These are phyloP conservation scores for Hiodon alosoides DNA, from an alignment of 2,113 vertebrate species.

Conservation along the genomic window DNA sequence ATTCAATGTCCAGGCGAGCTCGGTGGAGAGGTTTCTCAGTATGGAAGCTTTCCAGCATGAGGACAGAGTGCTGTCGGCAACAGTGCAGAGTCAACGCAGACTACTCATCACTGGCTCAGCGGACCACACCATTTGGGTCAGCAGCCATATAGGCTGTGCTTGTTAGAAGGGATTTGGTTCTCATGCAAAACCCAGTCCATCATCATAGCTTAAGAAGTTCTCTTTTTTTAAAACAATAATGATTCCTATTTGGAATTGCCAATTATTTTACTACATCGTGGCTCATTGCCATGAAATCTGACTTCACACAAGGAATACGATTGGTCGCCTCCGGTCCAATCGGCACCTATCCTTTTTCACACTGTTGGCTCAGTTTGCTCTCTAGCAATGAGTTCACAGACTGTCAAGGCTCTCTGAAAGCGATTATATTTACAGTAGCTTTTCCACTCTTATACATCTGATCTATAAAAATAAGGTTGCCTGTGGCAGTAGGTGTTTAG, in stretches of 20 bases:
- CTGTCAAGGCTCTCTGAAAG: no score
- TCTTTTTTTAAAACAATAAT: no score
- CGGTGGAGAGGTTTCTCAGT: constrained; percentile 49
- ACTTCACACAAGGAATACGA: background rate
- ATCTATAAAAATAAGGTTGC: no score
- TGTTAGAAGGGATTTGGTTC: background rate
- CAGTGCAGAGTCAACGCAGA: constrained; percentile 46
- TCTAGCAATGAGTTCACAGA: no score
- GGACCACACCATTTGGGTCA: constrained; percentile 67
- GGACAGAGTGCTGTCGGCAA: constrained; percentile 53
- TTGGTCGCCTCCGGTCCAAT: background rate
- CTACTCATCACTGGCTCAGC: constrained; percentile 59
- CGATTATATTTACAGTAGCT: no score
- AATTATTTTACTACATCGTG: no score
- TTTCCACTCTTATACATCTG: no score
- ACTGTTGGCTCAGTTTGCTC: no score
- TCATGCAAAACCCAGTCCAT: background rate
- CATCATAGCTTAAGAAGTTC: no score
- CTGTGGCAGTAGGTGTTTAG: no score
- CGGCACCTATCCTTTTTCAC: background rate
- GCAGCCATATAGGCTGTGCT: background rate
- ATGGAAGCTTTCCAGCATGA: constrained; percentile 53
- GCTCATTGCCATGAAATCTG: no score
- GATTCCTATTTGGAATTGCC: no score
- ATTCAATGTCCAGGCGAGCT: constrained; percentile 44